Evolutionary conservation across 1,140 invertebrate genomes (phyloP).

Genomic region (Tachypleus tridentatus): DNA sequence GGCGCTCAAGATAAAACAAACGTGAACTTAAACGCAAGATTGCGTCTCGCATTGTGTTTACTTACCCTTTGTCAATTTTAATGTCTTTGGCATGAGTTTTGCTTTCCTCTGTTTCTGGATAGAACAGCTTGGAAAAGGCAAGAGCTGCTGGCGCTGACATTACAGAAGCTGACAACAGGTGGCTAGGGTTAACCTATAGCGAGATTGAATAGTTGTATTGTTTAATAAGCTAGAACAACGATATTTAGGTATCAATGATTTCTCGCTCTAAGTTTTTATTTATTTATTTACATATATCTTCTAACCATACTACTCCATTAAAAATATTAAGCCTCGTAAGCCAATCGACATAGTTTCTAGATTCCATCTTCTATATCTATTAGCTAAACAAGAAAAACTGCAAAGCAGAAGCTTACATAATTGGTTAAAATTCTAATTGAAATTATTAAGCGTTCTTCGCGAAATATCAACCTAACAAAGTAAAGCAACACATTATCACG

Average conservation of each 20-base stretch:
- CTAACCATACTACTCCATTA: too few relatives aligned
- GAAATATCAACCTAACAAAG: too few relatives aligned
- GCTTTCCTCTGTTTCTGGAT: constrained; percentile 72
- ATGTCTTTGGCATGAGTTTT: constrained; percentile 52
- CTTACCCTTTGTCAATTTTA: constrained; percentile 30
- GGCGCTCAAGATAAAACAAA: not conserved
- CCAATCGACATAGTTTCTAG: too few relatives aligned
- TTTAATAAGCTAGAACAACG: constrained; percentile 9
- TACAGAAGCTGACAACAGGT: constrained; percentile 69
- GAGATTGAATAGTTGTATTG: not conserved
- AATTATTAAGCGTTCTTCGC: too few relatives aligned
- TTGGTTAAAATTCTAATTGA: too few relatives aligned
- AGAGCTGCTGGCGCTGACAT: constrained; percentile 91
- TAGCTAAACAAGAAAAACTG: too few relatives aligned
- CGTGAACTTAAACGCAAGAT: not conserved
- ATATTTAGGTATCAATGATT: not conserved
- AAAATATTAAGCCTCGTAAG: too few relatives aligned
- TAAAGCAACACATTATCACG: too few relatives aligned
- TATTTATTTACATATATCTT: too few relatives aligned
- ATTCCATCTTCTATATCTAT: too few relatives aligned
- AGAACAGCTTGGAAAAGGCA: constrained; percentile 75
- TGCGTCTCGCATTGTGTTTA: not conserved
- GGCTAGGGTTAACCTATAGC: constrained; percentile 35
- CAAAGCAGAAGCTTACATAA: too few relatives aligned
- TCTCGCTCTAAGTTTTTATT: too few relatives aligned